Base-by-base conservation (phyloP, 2,888 invertebrate genomes). In the Luperina nickerlii region DNA sequence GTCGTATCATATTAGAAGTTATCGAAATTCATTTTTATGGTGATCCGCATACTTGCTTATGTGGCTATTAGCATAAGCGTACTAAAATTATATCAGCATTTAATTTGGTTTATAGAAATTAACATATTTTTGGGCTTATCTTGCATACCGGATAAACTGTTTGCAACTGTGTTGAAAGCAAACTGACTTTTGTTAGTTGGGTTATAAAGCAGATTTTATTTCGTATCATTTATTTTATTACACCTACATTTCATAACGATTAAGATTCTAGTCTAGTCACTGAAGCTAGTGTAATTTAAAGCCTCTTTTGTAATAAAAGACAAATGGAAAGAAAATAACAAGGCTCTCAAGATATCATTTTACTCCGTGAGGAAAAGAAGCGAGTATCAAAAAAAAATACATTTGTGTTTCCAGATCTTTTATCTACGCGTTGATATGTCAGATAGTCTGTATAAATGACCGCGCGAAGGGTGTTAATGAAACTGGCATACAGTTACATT, bases 301-400 rank as follows among this genome's bases (percentile, higher is more conserved):
- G 11, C 38, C 65, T 83, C 78, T 69, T 83, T 67, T 13, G 71
- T 42, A 63, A 63, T 68, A 74, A 68, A 75, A 70, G 57, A 76
- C 38, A 85, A 72, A 85, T 71, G 57, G 57, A 54, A 71, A 69
- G 79, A 74, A 81, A 84, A 73, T 76, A 87, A 88, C 74, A 79
- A 76, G 57, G 78, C 84, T 76, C 65, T 78, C 54, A 60, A 54
- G 65, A 76, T 75, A 74, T 70, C 13, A 72, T 74, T 76, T 86
- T 72, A 81, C 27, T n/a, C 1, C 38, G 45, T 67, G 38, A 67
- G 73, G 62, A 66, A 71, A 72, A 85, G 54, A 38, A 8, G 67
- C 18, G 45, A 48, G 60, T 62, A 54, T 60, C 57, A 45, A 60
- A 72, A 70, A 54, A 27, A 78, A 80, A 78, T 70, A 79, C 38